phyloP scores from a whole-genome alignment of 2,797 vertebrate species.

The Microcaecilia unicolor region DNA sequence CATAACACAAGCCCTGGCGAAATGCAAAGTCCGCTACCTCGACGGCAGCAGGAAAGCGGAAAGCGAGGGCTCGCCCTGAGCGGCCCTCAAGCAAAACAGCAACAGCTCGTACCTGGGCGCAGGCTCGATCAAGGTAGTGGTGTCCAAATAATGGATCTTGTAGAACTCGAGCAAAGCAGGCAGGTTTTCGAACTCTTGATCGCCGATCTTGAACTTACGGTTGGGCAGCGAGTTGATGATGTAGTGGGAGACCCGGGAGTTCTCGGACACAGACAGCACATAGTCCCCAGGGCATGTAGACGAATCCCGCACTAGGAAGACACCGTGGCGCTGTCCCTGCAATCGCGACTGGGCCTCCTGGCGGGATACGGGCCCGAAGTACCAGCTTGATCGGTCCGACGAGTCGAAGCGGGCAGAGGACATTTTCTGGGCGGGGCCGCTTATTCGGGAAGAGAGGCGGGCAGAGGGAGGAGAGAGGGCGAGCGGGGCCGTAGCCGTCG shows the following conservation, averaged over 20 bases:
- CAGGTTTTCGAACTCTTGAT: slow-evolving; percentile 93
- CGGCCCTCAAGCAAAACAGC: background rate
- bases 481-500: too few relatives aligned
- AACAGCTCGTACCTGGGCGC: slow-evolving; percentile 79
- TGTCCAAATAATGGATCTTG: slow-evolving; percentile 98
- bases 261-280: slow-evolving; percentile 94
- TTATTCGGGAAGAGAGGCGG: background rate
- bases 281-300: slow-evolving; percentile 96
- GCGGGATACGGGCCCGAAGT: slow-evolving; percentile 87
- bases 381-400: slow-evolving; percentile 87
- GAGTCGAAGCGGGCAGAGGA: slow-evolving; percentile 90
- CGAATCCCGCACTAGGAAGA: slow-evolving; percentile 92
- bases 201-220: slow-evolving; percentile 93
- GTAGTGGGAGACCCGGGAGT: slow-evolving; percentile 95
- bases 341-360: slow-evolving; percentile 85
- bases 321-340: slow-evolving; percentile 89
- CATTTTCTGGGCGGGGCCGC: slow-evolving; percentile 44
- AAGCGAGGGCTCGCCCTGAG: background rate
- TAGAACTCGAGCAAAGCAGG: slow-evolving; percentile 93
- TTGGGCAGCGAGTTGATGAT: slow-evolving; percentile 94
- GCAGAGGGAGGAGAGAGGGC: background rate
- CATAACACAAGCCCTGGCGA: too few relatives aligned
- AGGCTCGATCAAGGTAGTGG: slow-evolving; percentile 93
- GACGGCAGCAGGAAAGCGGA: too few relatives aligned
- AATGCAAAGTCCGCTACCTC: too few relatives aligned